Base-by-base conservation (phyloP, 2,888 invertebrate species). In the Eupithecia pulchellata region DNA sequence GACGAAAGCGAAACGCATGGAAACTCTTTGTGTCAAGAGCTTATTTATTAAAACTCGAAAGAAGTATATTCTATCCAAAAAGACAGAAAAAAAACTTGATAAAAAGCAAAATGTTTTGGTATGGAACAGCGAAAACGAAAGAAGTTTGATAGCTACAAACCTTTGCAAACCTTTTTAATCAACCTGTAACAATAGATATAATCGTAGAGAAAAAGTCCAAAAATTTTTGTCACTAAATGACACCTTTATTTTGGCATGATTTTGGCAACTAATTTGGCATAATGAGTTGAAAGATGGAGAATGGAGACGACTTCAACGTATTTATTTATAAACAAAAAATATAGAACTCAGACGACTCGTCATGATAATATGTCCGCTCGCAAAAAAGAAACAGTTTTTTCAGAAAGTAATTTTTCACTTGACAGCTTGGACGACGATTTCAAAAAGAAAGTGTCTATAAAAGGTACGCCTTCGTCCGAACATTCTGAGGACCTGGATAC, bases 401-500 rank as follows among this genome's bases (percentile, higher is more conserved):
- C 86, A 52, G 84, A 83, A 71, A 90, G 89, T 73, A 88, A 89
- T 78, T 84, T 93, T 72, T 93, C 93, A 61, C 60, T 86, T 32
- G 93, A 94, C 74, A 94, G 93, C 75, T 85, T 94, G 66, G 93
- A 94, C 80, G 78, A 78, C 39, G 83, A 84, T 75, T 82, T 83
- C 47, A 86, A 80, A 72, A 79, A 79, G 27, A 89, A 89, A 79
- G 72, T 75, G 29, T 70, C 77, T 4, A 34, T 79, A 20, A 86
- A 83, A 72, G 68, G 79, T 64, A 77, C 74, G 66, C 20, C 61
- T 13, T 32, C 57, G 32, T 79, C 82, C 2, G 86, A 88, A 32
- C 32, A 61, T 61, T 61, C 61, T 34, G 88, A 89, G 47, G 86
- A 90, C 70, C 85, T 90, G n/a, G 89, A 92, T 66, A 93, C 92